These are phyloP conservation scores for Druon quercuslanigerum DNA, from an alignment of 1,140 invertebrate genomes.

Conservation along the genomic window DNA sequence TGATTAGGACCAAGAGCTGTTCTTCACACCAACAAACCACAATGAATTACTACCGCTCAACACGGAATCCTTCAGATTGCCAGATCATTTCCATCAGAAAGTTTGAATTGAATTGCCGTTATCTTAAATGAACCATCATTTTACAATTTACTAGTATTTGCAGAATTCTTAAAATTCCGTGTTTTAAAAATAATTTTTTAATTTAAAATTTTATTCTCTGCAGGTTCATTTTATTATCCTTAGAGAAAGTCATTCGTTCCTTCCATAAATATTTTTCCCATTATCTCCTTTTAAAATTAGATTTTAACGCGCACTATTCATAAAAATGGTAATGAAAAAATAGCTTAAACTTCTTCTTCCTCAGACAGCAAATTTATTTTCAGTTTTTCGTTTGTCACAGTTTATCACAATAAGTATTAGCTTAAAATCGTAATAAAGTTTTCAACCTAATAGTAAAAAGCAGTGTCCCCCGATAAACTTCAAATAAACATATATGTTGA, in stretches of 20 bases:
- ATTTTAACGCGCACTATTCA: too few species aligned
- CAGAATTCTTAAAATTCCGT: background rate
- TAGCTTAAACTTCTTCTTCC: too few species aligned
- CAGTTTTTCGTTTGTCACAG: background rate
- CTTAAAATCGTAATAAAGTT: background rate
- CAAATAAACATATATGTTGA: conserved; percentile 36
- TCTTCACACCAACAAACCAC: conserved; percentile 47
- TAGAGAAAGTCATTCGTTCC: background rate
- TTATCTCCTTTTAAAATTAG: too few species aligned
- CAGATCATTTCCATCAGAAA: conserved; percentile 63
- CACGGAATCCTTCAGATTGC: conserved; percentile 66
- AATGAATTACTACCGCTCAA: conserved; percentile 64
- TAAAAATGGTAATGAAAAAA: too few species aligned
- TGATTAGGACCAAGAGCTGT: conserved; percentile 64
- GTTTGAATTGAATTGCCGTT: conserved; percentile 65
- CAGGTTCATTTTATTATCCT: background rate
- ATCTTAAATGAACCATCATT: conserved; percentile 62
- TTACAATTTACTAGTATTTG: background rate
- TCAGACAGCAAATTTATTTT: too few species aligned
- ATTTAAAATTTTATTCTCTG: background rate
- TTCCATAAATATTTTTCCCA: background rate
- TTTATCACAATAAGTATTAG: background rate
- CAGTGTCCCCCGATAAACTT: background rate
- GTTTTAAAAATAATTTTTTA: background rate
- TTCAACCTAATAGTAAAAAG: background rate